Evolutionary conservation across 2,113 vertebrate genomes (phyloP).

Genomic region (Microtus montanus): DNA sequence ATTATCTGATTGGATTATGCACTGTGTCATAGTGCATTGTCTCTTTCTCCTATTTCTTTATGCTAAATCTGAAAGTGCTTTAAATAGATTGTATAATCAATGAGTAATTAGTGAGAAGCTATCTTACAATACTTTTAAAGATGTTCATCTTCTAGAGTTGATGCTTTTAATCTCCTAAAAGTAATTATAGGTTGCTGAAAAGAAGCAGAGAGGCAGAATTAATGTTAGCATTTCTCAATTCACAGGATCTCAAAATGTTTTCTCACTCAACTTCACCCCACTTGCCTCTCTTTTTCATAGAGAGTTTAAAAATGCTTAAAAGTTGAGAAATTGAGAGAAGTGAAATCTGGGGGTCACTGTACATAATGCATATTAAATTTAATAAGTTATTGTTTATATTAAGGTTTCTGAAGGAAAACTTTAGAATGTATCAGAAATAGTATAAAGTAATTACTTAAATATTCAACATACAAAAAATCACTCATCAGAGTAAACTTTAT

Average conservation of each 20-base stretch:
- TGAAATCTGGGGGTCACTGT: neutral
- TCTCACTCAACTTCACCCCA: conserved; percentile 15
- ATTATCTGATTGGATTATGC: neutral
- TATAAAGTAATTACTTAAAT: neutral
- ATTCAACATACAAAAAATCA: neutral
- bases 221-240: conserved; percentile 66
- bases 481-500: neutral
- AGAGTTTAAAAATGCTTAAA: conserved; percentile 38
- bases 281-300: neutral
- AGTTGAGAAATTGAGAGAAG: neutral
- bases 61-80: conserved; percentile 53
- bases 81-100: conserved; percentile 61
- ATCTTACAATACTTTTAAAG: conserved; percentile 66
- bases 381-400: conserved; percentile 24
- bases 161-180: conserved; percentile 70
- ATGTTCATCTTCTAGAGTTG: conserved; percentile 64
- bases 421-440: neutral
- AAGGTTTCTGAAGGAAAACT: conserved; percentile 27
- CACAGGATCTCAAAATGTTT: conserved; percentile 36
- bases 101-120: conserved; percentile 71
- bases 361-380: neutral
- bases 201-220: conserved; percentile 63
- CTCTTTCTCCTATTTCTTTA: conserved; percentile 10
- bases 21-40: neutral
- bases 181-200: conserved; percentile 61